These are phyloP conservation scores for Gerris lacustris DNA, from an alignment of 2,888 invertebrate genomes.

Conservation along the genomic window DNA sequence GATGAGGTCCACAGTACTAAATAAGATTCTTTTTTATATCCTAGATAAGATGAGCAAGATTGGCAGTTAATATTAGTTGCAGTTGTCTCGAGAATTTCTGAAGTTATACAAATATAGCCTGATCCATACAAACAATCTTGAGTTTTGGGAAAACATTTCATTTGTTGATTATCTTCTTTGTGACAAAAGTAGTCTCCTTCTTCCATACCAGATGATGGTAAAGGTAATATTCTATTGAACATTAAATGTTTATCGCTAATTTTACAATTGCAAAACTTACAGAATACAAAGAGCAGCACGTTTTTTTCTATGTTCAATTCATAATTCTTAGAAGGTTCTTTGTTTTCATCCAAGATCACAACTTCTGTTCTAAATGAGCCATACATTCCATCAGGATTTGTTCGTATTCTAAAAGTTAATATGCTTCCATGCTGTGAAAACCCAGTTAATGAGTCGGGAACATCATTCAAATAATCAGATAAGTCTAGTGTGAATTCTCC, in stretches of 20 bases:
- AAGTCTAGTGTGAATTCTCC: not conserved
- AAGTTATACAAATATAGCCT: conserved; percentile 45
- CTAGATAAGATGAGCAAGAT: conserved; percentile 47
- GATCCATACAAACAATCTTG: conserved; percentile 47
- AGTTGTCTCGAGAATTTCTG: conserved; percentile 38
- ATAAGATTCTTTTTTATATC: conserved; percentile 38
- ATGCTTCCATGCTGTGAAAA: conserved; percentile 32
- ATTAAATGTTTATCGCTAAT: conserved; percentile 34
- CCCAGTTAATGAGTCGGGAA: conserved; percentile 28
- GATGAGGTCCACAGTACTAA: conserved; percentile 49
- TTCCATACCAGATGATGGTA: conserved; percentile 48
- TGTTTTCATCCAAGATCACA: conserved; percentile 25
- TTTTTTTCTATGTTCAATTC: conserved; percentile 22
- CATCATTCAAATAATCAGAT: not conserved
- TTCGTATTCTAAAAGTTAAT: conserved; percentile 36
- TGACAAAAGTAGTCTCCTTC: conserved; percentile 57
- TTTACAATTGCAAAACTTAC: conserved; percentile 38
- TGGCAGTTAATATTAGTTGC: conserved; percentile 42
- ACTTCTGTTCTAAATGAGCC: conserved; percentile 36
- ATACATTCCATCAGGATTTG: conserved; percentile 28
- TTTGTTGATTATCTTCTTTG: conserved; percentile 23
- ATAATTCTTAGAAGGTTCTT: conserved; percentile 11
- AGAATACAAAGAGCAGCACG: conserved; percentile 26
- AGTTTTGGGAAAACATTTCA: conserved; percentile 21
- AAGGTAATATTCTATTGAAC: conserved; percentile 48